Evolutionary conservation across 1,140 invertebrate species (phyloP).

Genomic region (Eumeta japonica): DNA sequence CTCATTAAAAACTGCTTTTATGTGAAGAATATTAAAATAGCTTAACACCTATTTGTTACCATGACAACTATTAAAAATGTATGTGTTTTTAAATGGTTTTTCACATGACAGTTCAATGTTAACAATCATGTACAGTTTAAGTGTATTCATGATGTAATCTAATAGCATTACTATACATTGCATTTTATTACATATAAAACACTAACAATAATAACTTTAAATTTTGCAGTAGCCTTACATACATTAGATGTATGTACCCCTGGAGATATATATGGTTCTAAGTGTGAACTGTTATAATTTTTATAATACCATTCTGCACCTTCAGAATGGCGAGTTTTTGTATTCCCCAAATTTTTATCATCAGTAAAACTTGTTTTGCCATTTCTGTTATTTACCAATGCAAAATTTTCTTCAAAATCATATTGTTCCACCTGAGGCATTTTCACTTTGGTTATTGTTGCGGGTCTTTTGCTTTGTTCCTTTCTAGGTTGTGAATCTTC

Average conservation of each 20-base stretch:
- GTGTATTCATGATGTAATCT: too few relatives aligned
- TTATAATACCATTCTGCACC: slow-evolving; percentile 75
- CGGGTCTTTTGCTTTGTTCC: slow-evolving; percentile 31
- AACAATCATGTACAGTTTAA: too few relatives aligned
- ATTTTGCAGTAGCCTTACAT: too few relatives aligned
- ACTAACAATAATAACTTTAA: too few relatives aligned
- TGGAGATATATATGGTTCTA: slow-evolving; percentile 66
- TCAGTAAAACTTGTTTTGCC: slow-evolving; percentile 46
- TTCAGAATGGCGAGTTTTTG: slow-evolving; percentile 40
- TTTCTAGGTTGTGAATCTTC: slow-evolving; percentile 26
- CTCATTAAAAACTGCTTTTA: too few relatives aligned
- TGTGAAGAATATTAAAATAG: too few relatives aligned
- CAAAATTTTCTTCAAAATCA: slow-evolving; percentile 30
- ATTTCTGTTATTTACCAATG: slow-evolving; percentile 43
- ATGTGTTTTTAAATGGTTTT: too few relatives aligned
- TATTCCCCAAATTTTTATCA: slow-evolving; percentile 20
- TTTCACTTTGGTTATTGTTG: slow-evolving; percentile 48
- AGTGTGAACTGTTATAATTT: slow-evolving; percentile 72
- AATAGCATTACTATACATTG: too few relatives aligned
- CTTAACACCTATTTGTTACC: too few relatives aligned
- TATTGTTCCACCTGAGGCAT: slow-evolving; percentile 39
- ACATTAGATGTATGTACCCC: slow-evolving; percentile 35
- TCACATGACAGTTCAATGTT: too few relatives aligned
- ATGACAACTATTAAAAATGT: too few relatives aligned
- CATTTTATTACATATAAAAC: too few relatives aligned